A percentile compares a stretch with the other conserved stretches of the same genome.
Evolutionary conservation across 2,888 invertebrate species (phyloP).

Genomic region (Apodemia mormo): DNA sequence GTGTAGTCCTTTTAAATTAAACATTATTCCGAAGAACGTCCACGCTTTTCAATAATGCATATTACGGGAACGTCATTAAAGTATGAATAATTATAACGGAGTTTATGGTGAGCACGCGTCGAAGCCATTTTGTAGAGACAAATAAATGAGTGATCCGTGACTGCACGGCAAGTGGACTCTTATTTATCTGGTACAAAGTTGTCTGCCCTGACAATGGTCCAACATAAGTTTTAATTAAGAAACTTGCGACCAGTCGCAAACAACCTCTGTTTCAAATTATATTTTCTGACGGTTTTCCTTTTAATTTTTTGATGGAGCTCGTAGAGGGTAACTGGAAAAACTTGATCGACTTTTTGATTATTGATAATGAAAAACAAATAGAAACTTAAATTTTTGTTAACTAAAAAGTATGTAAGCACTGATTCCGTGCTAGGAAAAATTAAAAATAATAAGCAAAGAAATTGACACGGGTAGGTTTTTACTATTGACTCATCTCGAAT

Average conservation of each 20-base stretch:
- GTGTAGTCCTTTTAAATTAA: too few species aligned
- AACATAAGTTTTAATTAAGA: constrained; percentile 83
- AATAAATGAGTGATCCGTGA: constrained; percentile 75
- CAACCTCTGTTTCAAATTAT: constrained; percentile 80
- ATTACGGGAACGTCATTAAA: too few species aligned
- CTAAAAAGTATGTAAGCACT: neutral
- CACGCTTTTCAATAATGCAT: too few species aligned
- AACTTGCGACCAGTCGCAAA: constrained; percentile 78
- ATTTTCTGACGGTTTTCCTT: constrained; percentile 74
- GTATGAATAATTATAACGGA: neutral
- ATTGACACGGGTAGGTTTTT: too few species aligned
- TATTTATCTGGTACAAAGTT: constrained; percentile 78
- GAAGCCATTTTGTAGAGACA: constrained; percentile 73
- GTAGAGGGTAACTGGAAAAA: constrained; percentile 53
- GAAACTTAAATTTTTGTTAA: neutral
- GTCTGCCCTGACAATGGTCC: constrained; percentile 61
- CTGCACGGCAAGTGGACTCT: constrained; percentile 52
- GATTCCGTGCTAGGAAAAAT: too few species aligned
- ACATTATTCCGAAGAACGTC: too few species aligned
- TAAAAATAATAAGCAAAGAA: too few species aligned
- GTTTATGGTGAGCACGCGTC: constrained; percentile 34
- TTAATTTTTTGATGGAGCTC: constrained; percentile 48
- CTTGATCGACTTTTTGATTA: constrained; percentile 42
- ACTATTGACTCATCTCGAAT: too few species aligned
- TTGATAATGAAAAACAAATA: neutral